A percentile compares a stretch with the other conserved stretches of the same genome.
phyloP scores from a whole-genome alignment of 2,113 vertebrate genomes.

The Rhinolophus sinicus region DNA sequence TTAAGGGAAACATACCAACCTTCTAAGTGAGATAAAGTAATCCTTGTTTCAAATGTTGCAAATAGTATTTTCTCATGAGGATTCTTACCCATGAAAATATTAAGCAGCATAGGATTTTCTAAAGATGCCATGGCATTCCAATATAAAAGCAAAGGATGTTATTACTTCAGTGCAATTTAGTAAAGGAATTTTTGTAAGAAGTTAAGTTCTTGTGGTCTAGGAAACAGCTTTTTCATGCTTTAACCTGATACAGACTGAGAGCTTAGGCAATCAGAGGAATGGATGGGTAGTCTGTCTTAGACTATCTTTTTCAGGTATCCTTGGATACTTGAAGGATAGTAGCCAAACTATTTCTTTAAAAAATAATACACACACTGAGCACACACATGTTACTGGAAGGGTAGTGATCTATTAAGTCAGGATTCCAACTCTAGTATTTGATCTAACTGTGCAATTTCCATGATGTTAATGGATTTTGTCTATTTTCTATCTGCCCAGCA shows the following conservation, averaged over 20 bases:
- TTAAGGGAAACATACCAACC: not conserved
- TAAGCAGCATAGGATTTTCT: not conserved
- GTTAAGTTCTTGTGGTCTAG: not conserved
- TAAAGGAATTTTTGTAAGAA: not conserved
- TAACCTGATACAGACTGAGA: not conserved
- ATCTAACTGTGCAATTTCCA: not conserved
- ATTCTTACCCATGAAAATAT: not conserved
- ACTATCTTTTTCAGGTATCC: not conserved
- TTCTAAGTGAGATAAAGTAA: not conserved
- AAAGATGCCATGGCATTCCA: not conserved
- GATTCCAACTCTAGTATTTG: not conserved
- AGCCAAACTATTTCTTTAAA: not conserved
- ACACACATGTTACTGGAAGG: not conserved
- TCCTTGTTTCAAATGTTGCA: not conserved
- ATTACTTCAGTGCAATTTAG: not conserved
- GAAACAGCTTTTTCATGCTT: not conserved
- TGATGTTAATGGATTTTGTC: conserved; percentile 59
- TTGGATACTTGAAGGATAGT: not conserved
- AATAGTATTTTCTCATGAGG: not conserved
- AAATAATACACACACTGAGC: not conserved
- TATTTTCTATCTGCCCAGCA: conserved; percentile 63
- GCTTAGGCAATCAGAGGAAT: not conserved
- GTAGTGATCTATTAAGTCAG: not conserved
- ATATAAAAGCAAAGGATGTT: not conserved
- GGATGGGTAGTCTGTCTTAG: not conserved